Conservation (phyloP, 2,888 invertebrate genomes). For the Sabellastarte sp. region DNA sequence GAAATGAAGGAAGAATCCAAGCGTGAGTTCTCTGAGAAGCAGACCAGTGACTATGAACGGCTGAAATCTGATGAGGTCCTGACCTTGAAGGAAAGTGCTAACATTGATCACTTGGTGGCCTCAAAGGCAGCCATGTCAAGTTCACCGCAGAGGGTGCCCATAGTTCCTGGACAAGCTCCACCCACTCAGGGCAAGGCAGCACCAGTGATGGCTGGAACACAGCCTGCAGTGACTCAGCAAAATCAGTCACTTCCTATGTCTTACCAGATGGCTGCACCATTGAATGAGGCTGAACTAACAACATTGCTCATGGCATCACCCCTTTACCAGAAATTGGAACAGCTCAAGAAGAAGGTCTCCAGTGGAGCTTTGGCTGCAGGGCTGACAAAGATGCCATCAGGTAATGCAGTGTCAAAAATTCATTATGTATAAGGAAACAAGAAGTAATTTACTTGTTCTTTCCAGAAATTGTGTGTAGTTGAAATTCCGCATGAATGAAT, state of each 20-base stretch:
- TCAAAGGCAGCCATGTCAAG: background rate
- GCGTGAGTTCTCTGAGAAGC: constrained; percentile 42
- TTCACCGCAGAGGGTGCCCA: background rate
- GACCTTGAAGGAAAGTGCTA: constrained; percentile 47
- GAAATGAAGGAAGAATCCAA: constrained; percentile 36
- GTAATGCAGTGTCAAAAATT: too few species aligned
- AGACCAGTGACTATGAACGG: constrained; percentile 41
- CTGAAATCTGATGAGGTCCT: constrained; percentile 47
- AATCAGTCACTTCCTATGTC: constrained; percentile 21
- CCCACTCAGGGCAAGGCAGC: constrained; percentile 3
- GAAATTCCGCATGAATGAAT: too few species aligned
- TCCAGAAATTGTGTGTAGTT: too few species aligned
- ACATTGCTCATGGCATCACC: constrained; percentile 53
- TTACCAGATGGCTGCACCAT: constrained; percentile 48
- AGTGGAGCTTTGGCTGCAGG: constrained; percentile 28
- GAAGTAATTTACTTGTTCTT: too few species aligned
- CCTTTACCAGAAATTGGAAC: constrained; percentile 54
- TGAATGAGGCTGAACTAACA: constrained; percentile 51
- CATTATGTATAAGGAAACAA: too few species aligned
- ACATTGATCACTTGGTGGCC: constrained; percentile 35
- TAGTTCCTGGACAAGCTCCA: constrained; percentile 6
- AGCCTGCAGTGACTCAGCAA: constrained; percentile 1
- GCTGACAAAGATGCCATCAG: background rate
- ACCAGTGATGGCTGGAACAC: background rate
- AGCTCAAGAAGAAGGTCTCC: constrained; percentile 45